These are phyloP conservation scores for Acronicta leporina DNA, from an alignment of 2,888 invertebrate species.

Conservation along the genomic window DNA sequence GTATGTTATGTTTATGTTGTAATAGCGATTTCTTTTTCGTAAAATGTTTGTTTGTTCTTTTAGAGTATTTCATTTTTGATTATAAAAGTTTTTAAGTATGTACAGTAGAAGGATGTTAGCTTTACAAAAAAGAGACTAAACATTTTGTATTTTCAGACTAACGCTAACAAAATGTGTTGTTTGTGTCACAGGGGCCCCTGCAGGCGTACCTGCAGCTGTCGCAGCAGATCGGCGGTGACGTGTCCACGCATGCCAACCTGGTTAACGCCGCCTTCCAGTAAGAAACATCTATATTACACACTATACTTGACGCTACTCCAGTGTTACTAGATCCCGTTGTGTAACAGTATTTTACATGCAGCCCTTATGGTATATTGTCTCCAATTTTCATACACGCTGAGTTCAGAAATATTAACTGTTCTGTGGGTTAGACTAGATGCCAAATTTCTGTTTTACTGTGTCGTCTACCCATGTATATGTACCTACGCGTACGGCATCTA, in stretches of 20 bases:
- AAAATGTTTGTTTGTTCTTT: too few species aligned
- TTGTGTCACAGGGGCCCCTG: constrained; percentile 90
- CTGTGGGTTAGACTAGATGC: background rate
- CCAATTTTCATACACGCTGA: too few species aligned
- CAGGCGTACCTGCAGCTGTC: constrained; percentile 93
- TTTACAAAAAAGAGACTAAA: constrained; percentile 3
- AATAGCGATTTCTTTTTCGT: too few species aligned
- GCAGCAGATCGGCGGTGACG: constrained; percentile 95
- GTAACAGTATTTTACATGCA: background rate
- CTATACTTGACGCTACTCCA: background rate
- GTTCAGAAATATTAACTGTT: too few species aligned
- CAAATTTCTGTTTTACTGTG: background rate
- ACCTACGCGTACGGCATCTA: background rate
- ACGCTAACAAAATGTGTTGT: constrained; percentile 34
- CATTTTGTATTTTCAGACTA: background rate
- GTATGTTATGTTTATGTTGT: too few species aligned
- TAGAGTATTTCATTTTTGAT: background rate
- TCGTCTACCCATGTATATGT: background rate
- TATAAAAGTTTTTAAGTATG: background rate
- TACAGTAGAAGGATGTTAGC: too few species aligned
- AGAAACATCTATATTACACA: constrained; percentile 70
- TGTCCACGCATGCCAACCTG: constrained; percentile 93
- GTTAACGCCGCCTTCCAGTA: constrained; percentile 95
- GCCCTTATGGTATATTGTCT: background rate
- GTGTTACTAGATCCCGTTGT: background rate